Evolutionary conservation across 1,140 invertebrate species (phyloP).

Genomic region (Trichogramma pretiosum): DNA sequence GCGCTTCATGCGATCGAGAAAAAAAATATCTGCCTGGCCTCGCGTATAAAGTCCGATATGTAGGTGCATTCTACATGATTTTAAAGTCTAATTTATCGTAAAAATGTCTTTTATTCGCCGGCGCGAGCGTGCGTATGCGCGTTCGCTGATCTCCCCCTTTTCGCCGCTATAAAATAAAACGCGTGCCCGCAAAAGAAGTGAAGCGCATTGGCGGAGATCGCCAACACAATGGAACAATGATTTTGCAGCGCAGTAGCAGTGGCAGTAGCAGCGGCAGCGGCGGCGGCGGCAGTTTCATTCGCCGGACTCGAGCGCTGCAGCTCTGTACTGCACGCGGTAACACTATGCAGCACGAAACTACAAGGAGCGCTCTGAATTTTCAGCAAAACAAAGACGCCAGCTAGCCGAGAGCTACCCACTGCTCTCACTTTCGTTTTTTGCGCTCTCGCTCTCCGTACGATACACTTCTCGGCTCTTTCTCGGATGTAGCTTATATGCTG

Average conservation of each 20-base stretch:
- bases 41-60: no score
- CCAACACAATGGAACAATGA: constrained; percentile 20
- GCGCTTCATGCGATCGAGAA: no score
- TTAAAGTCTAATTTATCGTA: constrained; percentile 13
- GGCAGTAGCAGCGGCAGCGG: background rate
- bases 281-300: background rate
- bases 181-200: no score
- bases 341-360: background rate
- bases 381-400: constrained; percentile 7
- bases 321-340: background rate
- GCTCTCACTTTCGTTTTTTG: constrained; percentile 5
- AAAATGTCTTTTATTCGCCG: constrained; percentile 3
- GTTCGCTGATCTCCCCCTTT: background rate
- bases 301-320: background rate
- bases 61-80: no score
- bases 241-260: background rate
- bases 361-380: constrained; percentile 2
- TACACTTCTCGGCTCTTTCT: background rate
- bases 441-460: background rate
- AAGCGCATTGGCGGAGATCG: no score
- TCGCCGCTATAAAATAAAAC: no score
- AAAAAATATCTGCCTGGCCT: no score
- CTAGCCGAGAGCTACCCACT: background rate
- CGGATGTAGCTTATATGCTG: background rate
- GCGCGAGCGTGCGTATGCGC: background rate